Conservation (phyloP, 92 coral and sea anemone species). For the Muricea muricata region DNA sequence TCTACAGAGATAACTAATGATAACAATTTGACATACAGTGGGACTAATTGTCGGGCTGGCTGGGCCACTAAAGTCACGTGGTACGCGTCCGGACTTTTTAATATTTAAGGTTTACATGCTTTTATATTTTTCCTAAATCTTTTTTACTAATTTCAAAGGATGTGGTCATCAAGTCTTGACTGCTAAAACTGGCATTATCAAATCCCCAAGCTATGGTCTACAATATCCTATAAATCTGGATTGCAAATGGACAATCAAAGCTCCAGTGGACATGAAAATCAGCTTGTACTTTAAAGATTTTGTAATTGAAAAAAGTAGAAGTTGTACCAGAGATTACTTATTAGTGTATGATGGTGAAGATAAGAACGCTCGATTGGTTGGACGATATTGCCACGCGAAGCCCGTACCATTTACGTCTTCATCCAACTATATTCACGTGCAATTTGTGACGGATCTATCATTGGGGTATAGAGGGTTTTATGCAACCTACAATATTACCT, state of each 20-base stretch:
- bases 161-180: neutral
- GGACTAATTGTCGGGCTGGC: no score
- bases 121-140: neutral
- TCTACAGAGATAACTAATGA: no score
- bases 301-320: constrained; percentile 59
- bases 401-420: constrained; percentile 71
- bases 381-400: constrained; percentile 74
- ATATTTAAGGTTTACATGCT: no score
- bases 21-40: no score
- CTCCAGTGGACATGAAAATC: constrained; percentile 69
- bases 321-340: constrained; percentile 68
- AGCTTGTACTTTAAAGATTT: constrained; percentile 67
- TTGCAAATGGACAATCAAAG: constrained; percentile 84
- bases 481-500: constrained; percentile 56
- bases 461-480: constrained; percentile 70
- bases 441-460: constrained; percentile 71
- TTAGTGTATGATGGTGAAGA: constrained; percentile 77
- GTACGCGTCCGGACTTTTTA: no score
- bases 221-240: constrained; percentile 59
- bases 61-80: no score
- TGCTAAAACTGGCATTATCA: constrained; percentile 60
- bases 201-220: constrained; percentile 77
- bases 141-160: neutral
- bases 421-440: constrained; percentile 61
- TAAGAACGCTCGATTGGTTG: constrained; percentile 53